Conservation (phyloP, 2,797 vertebrate genomes). For the Erpetoichthys calabaricus region DNA sequence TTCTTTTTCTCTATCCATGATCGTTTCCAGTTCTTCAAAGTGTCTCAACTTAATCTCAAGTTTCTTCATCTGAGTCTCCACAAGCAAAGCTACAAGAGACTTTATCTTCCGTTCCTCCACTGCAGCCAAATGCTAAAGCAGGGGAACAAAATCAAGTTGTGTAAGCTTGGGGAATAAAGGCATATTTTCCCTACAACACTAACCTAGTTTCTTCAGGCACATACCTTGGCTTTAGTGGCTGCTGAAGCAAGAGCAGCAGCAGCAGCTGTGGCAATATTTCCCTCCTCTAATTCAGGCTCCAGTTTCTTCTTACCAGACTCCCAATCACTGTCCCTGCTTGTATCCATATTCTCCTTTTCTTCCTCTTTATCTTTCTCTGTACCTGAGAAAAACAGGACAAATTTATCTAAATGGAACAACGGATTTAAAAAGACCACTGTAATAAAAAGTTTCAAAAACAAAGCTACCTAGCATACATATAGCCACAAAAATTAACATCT, state of each 20-base stretch:
- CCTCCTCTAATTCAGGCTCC: constrained; percentile 83
- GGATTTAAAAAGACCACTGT: too few species aligned
- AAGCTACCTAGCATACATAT: too few species aligned
- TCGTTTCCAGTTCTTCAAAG: constrained; percentile 93
- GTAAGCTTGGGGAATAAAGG: too few species aligned
- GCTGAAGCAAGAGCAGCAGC: constrained; percentile 90
- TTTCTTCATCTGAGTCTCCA: constrained; percentile 98
- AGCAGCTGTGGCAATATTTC: constrained; percentile 88
- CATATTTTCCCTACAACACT: too few species aligned
- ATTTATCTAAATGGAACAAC: too few species aligned
- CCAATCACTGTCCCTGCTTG: constrained; percentile 53
- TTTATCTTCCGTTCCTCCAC: constrained; percentile 96
- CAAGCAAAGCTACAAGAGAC: constrained; percentile 86
- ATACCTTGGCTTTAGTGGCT: constrained; percentile 95
- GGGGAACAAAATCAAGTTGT: neutral
- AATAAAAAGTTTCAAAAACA: too few species aligned
- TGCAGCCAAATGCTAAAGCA: constrained; percentile 73
- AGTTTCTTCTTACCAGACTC: constrained; percentile 73
- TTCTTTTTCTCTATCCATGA: constrained; percentile 95
- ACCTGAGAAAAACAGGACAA: neutral
- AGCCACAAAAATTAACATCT: too few species aligned
- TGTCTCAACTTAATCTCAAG: constrained; percentile 94
- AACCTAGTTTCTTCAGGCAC: constrained; percentile 1
- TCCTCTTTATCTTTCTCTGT: constrained; percentile 71
- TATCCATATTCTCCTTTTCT: constrained; percentile 64